Conservation (phyloP, 2,797 vertebrate species). For the Coreius guichenoti region DNA sequence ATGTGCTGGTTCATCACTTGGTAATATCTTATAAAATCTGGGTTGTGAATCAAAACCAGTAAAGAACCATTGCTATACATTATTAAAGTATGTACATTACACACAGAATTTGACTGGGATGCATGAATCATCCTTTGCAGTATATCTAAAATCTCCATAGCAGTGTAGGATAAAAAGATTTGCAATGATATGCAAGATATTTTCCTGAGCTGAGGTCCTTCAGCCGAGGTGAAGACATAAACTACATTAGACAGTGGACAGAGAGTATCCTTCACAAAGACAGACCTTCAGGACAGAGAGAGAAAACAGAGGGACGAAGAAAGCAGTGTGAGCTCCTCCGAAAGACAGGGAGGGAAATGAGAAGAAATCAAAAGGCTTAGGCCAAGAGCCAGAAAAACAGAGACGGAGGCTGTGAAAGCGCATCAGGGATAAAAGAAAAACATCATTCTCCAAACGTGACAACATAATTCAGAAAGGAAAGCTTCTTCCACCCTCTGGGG, state of each 20-base stretch:
- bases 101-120: neutral
- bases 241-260: constrained; percentile 19
- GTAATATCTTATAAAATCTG: neutral
- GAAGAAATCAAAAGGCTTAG: constrained; percentile 55
- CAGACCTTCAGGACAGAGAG: neutral
- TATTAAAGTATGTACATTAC: neutral
- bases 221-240: constrained; percentile 20
- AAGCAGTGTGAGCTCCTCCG: constrained; percentile 15
- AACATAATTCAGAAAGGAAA: constrained; percentile 62
- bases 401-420: constrained; percentile 32
- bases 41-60: neutral
- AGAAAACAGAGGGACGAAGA: neutral
- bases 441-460: constrained; percentile 61
- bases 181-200: neutral
- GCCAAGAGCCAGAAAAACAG: constrained; percentile 55
- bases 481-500: constrained; percentile 50
- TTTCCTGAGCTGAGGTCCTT: neutral
- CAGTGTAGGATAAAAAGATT: neutral
- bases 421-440: constrained; percentile 57
- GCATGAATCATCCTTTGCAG: constrained; percentile 7
- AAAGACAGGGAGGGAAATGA: constrained; percentile 45
- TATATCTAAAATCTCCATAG: neutral
- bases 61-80: neutral
- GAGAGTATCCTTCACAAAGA: constrained; percentile 25
- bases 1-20: neutral